Percentiles rank a stretch among this genome's conserved stretches.
Conservation (phyloP, 2,797 vertebrate genomes). For the Phrynocephalus guinanensis region DNA sequence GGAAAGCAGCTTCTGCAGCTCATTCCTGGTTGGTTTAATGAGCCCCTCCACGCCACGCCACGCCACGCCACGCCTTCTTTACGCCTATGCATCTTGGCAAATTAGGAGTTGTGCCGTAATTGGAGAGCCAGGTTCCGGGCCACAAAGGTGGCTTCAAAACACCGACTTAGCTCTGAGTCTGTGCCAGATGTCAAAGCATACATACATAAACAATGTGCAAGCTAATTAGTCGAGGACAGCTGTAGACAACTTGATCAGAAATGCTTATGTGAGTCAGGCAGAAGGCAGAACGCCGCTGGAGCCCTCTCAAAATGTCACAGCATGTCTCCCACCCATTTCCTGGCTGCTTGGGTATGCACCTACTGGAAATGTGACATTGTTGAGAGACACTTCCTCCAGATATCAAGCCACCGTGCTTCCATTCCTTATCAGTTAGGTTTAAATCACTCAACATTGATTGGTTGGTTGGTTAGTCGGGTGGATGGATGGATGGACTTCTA, state of each 20-base stretch:
- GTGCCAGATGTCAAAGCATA: slow-evolving; percentile 80
- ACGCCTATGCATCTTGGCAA: slow-evolving; percentile 75
- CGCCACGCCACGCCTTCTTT: slow-evolving; percentile 65
- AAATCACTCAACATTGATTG: too few relatives aligned
- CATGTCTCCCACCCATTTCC: too few relatives aligned
- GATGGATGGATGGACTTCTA: too few relatives aligned
- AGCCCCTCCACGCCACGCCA: slow-evolving; percentile 40
- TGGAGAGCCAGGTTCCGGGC: slow-evolving; percentile 73
- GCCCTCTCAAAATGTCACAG: background rate
- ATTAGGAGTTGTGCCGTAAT: slow-evolving; percentile 72
- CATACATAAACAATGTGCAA: slow-evolving; percentile 78
- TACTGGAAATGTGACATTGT: background rate
- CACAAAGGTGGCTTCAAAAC: slow-evolving; percentile 79
- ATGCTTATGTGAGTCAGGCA: background rate
- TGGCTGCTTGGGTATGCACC: background rate
- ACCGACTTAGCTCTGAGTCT: slow-evolving; percentile 75
- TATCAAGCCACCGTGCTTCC: background rate
- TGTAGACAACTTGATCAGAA: slow-evolving; percentile 67
- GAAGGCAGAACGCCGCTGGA: background rate
- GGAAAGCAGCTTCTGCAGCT: slow-evolving; percentile 44
- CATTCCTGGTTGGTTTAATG: slow-evolving; percentile 70
- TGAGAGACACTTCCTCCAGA: background rate
- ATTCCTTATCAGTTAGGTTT: background rate
- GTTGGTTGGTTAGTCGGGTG: too few relatives aligned
- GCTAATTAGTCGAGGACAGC: slow-evolving; percentile 79